These are phyloP conservation scores for Drosophila teissieri DNA, from an alignment of 1,140 invertebrate genomes.

Conservation along the genomic window DNA sequence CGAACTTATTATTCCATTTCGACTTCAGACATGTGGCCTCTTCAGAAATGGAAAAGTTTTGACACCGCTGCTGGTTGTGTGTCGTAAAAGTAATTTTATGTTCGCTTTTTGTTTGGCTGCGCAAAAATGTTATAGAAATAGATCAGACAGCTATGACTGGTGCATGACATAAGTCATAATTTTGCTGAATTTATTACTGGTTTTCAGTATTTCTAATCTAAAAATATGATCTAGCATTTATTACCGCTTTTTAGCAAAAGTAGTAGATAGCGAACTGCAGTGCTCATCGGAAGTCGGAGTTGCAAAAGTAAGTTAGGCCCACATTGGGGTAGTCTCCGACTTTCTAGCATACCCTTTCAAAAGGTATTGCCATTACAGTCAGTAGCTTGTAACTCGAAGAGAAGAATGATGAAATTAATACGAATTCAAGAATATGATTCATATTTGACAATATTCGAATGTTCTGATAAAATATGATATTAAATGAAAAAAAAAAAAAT, in stretches of 20 bases:
- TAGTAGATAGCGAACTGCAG: no score
- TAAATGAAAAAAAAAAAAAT: no score
- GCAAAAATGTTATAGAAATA: constrained; percentile 2
- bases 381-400: no score
- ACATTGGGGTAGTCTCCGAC: background rate
- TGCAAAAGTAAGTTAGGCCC: no score
- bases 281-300: no score
- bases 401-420: no score
- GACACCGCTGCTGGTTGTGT: background rate
- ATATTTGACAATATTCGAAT: no score
- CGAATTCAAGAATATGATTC: no score
- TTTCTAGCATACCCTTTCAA: background rate
- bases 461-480: no score
- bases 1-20: constrained; percentile 7
- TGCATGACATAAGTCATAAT: constrained; percentile 6
- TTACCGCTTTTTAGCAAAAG: background rate
- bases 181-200: background rate
- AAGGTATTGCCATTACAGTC: no score
- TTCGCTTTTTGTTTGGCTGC: background rate
- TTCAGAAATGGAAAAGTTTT: constrained; percentile 8
- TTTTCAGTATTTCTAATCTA: background rate
- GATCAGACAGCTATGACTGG: background rate
- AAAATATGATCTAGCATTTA: no score
- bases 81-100: background rate
- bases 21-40: constrained; percentile 2